These are phyloP conservation scores for Nestor notabilis DNA, from an alignment of 2,113 vertebrate species.

Conservation along the genomic window DNA sequence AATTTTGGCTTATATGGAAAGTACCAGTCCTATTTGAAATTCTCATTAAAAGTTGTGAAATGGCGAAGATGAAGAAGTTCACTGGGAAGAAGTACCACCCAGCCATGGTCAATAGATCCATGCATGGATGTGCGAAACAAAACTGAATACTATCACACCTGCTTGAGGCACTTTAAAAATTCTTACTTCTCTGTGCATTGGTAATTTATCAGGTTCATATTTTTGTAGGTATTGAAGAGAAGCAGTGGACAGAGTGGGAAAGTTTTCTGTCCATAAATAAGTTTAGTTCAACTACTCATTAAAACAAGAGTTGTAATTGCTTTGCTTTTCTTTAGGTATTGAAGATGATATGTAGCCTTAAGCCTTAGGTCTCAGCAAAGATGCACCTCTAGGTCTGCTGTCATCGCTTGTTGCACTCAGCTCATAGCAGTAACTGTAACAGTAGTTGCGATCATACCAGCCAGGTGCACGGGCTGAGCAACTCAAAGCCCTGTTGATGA, in stretches of 20 bases:
- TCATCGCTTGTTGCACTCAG: accelerated
- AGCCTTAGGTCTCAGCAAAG: not conserved
- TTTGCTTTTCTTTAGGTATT: not conserved
- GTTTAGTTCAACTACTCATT: not conserved
- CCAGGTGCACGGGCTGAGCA: not conserved
- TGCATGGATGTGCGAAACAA: not conserved
- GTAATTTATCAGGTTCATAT: not conserved
- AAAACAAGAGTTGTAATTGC: not conserved
- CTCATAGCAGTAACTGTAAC: no score
- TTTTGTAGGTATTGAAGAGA: not conserved
- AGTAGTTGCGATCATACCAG: accelerated
- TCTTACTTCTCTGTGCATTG: not conserved
- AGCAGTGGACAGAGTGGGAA: not conserved
- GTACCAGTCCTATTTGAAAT: not conserved
- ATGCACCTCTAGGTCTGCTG: not conserved
- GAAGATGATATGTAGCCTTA: not conserved
- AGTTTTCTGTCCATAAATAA: not conserved
- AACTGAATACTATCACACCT: not conserved
- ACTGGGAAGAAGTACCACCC: accelerated
- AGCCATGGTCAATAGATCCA: accelerated
- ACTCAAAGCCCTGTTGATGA: not conserved
- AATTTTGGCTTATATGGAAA: not conserved
- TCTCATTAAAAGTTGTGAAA: not conserved
- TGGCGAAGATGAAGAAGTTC: not conserved
- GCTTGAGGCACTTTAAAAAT: not conserved